Percentiles rank a stretch among this genome's conserved stretches.
Evolutionary conservation across 2,888 invertebrate species (phyloP).

Genomic region (Eilema sororculum): DNA sequence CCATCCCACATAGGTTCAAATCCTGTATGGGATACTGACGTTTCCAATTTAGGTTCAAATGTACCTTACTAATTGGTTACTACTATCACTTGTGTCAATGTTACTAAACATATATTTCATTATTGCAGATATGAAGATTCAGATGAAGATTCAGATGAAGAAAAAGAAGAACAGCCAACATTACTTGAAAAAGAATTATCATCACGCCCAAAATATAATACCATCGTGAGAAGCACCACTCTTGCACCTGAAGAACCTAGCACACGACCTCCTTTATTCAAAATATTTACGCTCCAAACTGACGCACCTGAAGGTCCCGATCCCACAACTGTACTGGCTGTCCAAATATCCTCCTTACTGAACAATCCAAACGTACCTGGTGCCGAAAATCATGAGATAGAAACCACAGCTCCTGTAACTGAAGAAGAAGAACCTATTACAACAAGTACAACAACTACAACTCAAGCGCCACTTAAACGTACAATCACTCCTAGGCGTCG

Average conservation of each 20-base stretch:
- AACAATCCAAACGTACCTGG: conserved; percentile 67
- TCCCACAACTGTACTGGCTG: conserved; percentile 79
- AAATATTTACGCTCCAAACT: conserved; percentile 62
- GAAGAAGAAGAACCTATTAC: conserved; percentile 61
- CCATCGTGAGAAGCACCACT: conserved; percentile 73
- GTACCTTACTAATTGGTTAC: background rate
- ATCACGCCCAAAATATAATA: conserved; percentile 78
- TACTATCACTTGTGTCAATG: no score
- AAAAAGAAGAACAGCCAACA: conserved; percentile 71
- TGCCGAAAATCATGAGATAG: conserved; percentile 44
- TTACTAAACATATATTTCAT: background rate
- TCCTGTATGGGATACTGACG: background rate
- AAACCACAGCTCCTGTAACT: conserved; percentile 27
- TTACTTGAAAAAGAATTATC: conserved; percentile 79
- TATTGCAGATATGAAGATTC: conserved; percentile 68
- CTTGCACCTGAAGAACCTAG: conserved; percentile 63
- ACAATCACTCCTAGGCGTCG: conserved; percentile 61
- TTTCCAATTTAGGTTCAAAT: background rate
- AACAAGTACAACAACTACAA: conserved; percentile 59
- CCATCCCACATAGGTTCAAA: no score
- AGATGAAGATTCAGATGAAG: conserved; percentile 65
- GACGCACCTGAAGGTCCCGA: conserved; percentile 65
- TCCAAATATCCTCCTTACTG: conserved; percentile 80
- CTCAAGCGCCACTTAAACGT: conserved; percentile 59
- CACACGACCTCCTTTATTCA: conserved; percentile 66